Base-by-base conservation (phyloP, 2,113 vertebrate genomes). In the Barbus barbus region DNA sequence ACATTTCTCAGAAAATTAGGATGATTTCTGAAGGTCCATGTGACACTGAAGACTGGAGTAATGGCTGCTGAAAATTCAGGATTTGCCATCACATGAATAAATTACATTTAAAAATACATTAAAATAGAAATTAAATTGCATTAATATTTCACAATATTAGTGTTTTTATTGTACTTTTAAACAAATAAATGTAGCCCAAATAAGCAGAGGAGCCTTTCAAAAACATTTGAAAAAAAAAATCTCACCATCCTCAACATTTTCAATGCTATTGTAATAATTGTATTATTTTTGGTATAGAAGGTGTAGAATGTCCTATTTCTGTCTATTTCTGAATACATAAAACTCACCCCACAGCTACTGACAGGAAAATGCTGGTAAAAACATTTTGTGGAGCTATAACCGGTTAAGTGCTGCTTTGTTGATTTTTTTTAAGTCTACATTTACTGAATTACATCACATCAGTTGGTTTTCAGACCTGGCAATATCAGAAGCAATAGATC, bases 371-470 rank as follows among this genome's bases (percentile, higher is more conserved):
- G 12, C 28, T 56, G 38, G 36, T 53, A 31, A 22, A 76, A 80
- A 67, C 5, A 22, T 33, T 67, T 71, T 16, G 28, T 56, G 28
- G 22, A 48, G 63, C 80, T 82, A 82, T 71, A 81, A 81, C 28
- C 1, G 18, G 44, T 56, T 71, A 82, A 82, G 28, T 36, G 65
- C 22, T 65, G 11, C 20, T 53, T 6, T 38, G 65, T 53, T 71
- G 63, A 24, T 71, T 69, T 81, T 81, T n/a, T n/a, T n/a, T n/a
- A n/a, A n/a, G n/a, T n/a, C 9, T 33, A 9, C 78, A 28, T 61
- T 79, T 26, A 79, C 20, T 81, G 61, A 67, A 81, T 81, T n/a
- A 69, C 41, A 81, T 51, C 41, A 81, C 78, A n/a, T 46, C 44
- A 36, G 61, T 69, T 81, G 60, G n/a, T 53, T 51, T 81, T 81